Percentiles rank a stretch among this genome's conserved stretches.
phyloP scores from a whole-genome alignment of 2,888 invertebrate genomes.

The Globia sparganii region DNA sequence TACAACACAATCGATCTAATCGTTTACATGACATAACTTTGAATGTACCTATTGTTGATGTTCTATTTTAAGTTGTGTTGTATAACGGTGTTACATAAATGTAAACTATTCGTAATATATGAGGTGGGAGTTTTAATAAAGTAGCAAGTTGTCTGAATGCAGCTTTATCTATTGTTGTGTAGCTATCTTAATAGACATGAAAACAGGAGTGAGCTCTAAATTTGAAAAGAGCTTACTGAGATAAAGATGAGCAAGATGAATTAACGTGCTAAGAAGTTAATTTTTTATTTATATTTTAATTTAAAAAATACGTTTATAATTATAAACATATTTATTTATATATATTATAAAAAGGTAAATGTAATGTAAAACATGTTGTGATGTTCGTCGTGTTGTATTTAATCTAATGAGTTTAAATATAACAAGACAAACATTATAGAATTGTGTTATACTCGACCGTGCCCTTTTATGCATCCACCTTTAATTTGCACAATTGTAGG shows the following conservation, averaged over 20 bases:
- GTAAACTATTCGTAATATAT: neutral
- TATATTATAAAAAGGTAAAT: too few relatives aligned
- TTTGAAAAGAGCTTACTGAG: neutral
- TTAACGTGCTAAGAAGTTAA: neutral
- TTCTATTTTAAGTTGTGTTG: neutral
- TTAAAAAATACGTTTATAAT: too few relatives aligned
- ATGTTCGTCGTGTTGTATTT: too few relatives aligned
- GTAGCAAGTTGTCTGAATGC: neutral
- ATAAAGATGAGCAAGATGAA: neutral
- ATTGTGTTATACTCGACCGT: too few relatives aligned
- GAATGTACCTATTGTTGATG: neutral
- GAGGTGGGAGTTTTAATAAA: neutral
- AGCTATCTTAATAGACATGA: neutral
- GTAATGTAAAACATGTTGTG: too few relatives aligned
- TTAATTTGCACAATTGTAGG: too few relatives aligned
- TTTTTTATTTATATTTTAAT: neutral
- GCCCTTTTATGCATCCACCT: too few relatives aligned
- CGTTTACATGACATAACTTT: neutral
- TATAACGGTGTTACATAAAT: neutral
- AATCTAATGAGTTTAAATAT: too few relatives aligned
- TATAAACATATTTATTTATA: too few relatives aligned
- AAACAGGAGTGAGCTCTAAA: neutral
- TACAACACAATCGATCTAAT: constrained; percentile 32
- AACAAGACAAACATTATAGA: too few relatives aligned
- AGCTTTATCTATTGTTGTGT: neutral